phyloP scores from a whole-genome alignment of 2,113 vertebrate genomes.

The Stigmatopora argus region DNA sequence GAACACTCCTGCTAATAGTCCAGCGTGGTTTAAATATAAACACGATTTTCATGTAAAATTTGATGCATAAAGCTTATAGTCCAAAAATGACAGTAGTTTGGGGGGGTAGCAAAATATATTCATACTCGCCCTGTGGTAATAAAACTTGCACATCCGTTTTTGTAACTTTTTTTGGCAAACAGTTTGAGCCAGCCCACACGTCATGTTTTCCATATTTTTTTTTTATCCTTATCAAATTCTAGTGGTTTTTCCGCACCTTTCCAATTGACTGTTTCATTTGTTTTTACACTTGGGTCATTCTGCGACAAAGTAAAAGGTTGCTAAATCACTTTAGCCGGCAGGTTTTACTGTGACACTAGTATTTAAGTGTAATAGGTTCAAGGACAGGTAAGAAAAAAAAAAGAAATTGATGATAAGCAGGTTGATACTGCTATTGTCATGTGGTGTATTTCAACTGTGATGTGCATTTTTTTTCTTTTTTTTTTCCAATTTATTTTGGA shows the following conservation, averaged over 20 bases:
- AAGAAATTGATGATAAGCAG: conserved; percentile 30
- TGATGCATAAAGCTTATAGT: too few relatives aligned
- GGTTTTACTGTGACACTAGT: neutral
- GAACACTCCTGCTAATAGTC: too few relatives aligned
- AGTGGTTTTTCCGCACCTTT: too few relatives aligned
- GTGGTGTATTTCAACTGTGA: conserved; percentile 34
- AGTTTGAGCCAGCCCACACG: neutral
- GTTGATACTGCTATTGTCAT: conserved; percentile 39
- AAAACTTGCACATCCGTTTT: neutral
- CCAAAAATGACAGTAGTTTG: neutral
- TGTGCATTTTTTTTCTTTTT: conserved; percentile 18
- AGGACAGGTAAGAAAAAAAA: conserved; percentile 58
- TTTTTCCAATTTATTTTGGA: conserved; percentile 79
- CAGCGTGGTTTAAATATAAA: too few relatives aligned
- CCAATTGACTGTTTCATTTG: neutral
- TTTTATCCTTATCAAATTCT: neutral
- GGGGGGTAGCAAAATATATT: neutral
- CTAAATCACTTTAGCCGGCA: neutral
- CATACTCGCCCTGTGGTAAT: neutral
- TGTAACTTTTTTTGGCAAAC: neutral
- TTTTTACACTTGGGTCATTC: neutral
- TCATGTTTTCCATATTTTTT: neutral
- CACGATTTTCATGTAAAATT: too few relatives aligned
- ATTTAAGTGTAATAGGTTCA: neutral
- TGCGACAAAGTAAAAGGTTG: neutral